These are phyloP conservation scores for Frankliniella fusca DNA, from an alignment of 2,888 invertebrate species.

Conservation along the genomic window DNA sequence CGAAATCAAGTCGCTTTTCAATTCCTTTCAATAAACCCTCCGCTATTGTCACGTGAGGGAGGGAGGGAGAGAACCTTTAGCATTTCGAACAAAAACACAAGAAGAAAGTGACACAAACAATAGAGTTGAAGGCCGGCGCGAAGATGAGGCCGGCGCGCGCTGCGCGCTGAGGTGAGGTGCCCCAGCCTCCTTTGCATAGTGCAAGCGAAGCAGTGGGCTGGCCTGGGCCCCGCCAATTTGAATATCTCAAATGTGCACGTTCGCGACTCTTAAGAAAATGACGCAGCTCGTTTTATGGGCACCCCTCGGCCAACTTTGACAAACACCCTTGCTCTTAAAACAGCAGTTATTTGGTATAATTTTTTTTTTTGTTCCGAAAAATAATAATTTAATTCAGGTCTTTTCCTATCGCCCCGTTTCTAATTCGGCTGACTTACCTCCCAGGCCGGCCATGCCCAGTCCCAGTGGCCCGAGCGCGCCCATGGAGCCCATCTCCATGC, in stretches of 20 bases:
- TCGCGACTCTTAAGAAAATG: background rate
- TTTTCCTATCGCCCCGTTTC: no score
- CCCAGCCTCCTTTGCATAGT: background rate
- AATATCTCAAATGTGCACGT: background rate
- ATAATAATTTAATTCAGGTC: no score
- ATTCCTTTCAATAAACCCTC: background rate
- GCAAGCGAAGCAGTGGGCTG: background rate
- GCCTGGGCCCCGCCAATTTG: background rate
- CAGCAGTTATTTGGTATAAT: no score
- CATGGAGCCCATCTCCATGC: conserved; percentile 52
- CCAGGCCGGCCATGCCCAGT: conserved; percentile 56
- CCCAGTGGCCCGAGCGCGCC: conserved; percentile 39
- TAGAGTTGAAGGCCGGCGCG: background rate
- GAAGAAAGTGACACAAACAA: background rate
- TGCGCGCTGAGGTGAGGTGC: background rate
- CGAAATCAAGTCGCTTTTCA: background rate
- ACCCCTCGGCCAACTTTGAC: no score
- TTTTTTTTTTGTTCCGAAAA: no score
- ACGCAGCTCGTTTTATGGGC: no score
- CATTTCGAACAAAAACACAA: background rate
- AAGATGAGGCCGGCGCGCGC: no score
- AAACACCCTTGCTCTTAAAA: no score
- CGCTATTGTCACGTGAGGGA: no score
- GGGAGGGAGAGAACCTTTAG: no score
- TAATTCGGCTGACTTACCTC: background rate